Conservation (phyloP, 2,888 invertebrate species). For the Philhelius pedissequus region DNA sequence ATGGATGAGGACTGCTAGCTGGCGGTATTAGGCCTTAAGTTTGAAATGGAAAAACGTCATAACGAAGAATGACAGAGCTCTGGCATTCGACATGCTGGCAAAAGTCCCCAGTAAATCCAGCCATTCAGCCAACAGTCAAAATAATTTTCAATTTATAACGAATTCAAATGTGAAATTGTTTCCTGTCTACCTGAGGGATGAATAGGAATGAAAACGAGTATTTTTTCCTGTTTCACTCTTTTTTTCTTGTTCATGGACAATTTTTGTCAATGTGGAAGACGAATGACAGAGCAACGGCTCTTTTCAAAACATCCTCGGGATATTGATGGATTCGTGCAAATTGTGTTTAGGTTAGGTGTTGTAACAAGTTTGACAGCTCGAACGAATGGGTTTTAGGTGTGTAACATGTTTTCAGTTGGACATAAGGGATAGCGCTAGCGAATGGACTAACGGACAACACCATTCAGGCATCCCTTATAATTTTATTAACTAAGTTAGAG, state of each 20-base stretch:
- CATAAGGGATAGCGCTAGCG: background rate
- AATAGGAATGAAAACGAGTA: conserved; percentile 55
- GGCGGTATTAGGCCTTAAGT: conserved; percentile 17
- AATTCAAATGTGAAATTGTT: conserved; percentile 69
- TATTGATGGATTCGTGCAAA: conserved; percentile 64
- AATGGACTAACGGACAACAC: background rate
- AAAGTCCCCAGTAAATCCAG: conserved; percentile 46
- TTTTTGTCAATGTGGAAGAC: background rate
- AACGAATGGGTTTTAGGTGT: background rate
- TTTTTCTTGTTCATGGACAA: background rate
- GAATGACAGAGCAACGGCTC: conserved; percentile 8
- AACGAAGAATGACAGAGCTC: conserved; percentile 10
- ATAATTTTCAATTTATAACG: conserved; percentile 68
- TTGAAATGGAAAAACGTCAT: conserved; percentile 6
- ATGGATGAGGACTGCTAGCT: background rate
- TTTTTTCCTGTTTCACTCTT: background rate
- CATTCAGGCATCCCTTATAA: conserved; percentile 24
- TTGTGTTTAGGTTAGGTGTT: conserved; percentile 55
- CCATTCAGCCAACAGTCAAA: conserved; percentile 50
- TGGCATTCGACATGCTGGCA: conserved; percentile 22
- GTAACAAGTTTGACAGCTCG: conserved; percentile 39
- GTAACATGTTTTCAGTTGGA: background rate
- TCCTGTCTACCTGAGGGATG: conserved; percentile 67
- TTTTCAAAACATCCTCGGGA: conserved; percentile 41
- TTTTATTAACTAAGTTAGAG: conserved; percentile 29